Conservation (phyloP, 2,797 vertebrate genomes). For the Erithacus rubecula region DNA sequence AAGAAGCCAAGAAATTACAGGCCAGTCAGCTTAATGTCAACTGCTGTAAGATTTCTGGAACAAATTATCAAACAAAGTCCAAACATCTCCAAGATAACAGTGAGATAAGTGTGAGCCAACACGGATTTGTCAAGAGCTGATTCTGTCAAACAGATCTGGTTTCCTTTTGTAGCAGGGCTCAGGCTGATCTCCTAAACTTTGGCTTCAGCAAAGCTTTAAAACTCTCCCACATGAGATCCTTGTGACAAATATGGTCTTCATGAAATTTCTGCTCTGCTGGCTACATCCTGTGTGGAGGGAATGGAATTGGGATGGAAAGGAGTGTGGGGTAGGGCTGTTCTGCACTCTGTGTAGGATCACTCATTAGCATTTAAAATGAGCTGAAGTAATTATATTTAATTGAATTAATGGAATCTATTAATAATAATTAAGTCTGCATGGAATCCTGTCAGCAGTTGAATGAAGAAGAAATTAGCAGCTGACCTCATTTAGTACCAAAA, state of each 20-base stretch:
- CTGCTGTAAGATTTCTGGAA: neutral
- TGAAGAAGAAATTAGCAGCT: neutral
- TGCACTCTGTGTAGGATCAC: neutral
- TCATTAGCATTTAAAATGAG: neutral
- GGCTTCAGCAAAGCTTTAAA: neutral
- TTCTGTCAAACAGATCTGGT: neutral
- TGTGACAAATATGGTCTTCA: neutral
- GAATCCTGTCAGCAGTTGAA: neutral
- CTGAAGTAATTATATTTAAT: neutral
- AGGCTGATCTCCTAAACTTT: neutral
- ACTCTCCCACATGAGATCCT: neutral
- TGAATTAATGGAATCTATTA: neutral
- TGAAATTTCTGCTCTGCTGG: neutral
- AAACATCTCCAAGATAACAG: conserved; percentile 19
- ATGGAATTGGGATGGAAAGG: neutral
- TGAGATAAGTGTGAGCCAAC: neutral
- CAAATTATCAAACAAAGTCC: conserved; percentile 9
- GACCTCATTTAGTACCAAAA: neutral
- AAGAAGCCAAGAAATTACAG: neutral
- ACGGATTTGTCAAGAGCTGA: neutral
- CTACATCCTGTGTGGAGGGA: neutral
- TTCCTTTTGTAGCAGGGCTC: neutral
- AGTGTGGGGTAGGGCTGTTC: neutral
- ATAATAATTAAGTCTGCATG: neutral
- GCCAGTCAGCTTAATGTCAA: conserved; percentile 46